These are phyloP conservation scores for Sesamia inferens DNA, from an alignment of 2,888 invertebrate genomes.

Conservation along the genomic window DNA sequence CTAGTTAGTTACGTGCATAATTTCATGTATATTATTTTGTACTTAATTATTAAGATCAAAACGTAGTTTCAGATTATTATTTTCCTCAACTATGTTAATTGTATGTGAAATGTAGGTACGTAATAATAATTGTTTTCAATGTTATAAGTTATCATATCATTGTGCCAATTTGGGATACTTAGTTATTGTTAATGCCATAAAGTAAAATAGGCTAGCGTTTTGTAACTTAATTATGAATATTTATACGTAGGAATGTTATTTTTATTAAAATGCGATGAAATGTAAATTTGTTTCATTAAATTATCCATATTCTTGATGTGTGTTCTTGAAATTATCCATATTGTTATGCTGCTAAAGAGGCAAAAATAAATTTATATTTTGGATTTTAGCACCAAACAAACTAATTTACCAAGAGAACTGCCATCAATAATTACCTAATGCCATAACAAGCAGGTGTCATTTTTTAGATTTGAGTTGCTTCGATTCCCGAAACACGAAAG, in stretches of 20 bases:
- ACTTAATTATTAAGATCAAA: conserved; percentile 56
- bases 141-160: conserved; percentile 61
- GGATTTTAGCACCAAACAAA: too few relatives aligned
- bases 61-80: conserved; percentile 11
- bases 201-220: conserved; percentile 77
- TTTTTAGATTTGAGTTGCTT: too few relatives aligned
- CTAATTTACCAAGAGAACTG: too few relatives aligned
- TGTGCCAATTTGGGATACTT: conserved; percentile 79
- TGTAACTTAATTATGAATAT: conserved; percentile 80
- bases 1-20: background rate
- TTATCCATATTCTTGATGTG: too few relatives aligned
- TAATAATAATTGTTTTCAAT: conserved; percentile 34
- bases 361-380: too few relatives aligned
- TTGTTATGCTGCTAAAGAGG: too few relatives aligned
- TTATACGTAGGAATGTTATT: conserved; percentile 85
- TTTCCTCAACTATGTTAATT: conserved; percentile 5
- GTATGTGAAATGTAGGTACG: conserved; percentile 24
- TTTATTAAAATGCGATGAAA: conserved; percentile 82
- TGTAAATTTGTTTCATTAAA: conserved; percentile 39
- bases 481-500: too few relatives aligned
- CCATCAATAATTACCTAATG: too few relatives aligned
- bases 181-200: conserved; percentile 69
- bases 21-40: conserved; percentile 43
- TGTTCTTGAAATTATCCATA: too few relatives aligned
- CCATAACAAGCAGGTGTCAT: background rate